Evolutionary conservation across 1,140 invertebrate genomes (phyloP).

Genomic region (Contarinia nasturtii): DNA sequence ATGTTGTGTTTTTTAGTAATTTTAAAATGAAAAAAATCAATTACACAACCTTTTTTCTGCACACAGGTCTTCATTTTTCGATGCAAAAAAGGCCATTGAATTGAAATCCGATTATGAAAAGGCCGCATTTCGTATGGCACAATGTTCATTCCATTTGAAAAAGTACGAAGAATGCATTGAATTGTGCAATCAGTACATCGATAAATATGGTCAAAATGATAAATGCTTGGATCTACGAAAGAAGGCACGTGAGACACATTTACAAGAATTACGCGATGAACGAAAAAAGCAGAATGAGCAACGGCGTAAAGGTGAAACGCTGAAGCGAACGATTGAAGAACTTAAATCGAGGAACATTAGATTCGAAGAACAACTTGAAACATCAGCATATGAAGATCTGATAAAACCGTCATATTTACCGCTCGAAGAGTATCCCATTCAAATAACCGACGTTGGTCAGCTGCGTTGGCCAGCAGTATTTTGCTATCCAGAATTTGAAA

Average conservation of each 20-base stretch:
- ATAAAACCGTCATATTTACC: slow-evolving; percentile 24
- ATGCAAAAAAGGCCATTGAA: slow-evolving; percentile 57
- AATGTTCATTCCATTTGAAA: slow-evolving; percentile 45
- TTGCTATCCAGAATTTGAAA: slow-evolving; percentile 60
- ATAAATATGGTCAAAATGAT: slow-evolving; percentile 31
- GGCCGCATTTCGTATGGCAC: slow-evolving; percentile 51
- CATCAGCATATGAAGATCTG: slow-evolving; percentile 22
- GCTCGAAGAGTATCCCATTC: slow-evolving; percentile 16
- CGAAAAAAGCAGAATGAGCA: slow-evolving; percentile 34
- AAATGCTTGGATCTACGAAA: slow-evolving; percentile 35
- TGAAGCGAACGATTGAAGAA: slow-evolving; percentile 20
- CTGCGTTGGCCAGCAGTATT: slow-evolving; percentile 68
- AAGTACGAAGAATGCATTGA: slow-evolving; percentile 52
- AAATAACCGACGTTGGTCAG: slow-evolving; percentile 24
- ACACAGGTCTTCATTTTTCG: slow-evolving; percentile 49
- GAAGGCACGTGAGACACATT: slow-evolving; percentile 32
- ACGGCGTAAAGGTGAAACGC: slow-evolving; percentile 27
- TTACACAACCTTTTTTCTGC: slow-evolving; percentile 4
- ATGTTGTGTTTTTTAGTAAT: background rate
- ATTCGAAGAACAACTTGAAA: slow-evolving; percentile 28
- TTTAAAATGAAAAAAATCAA: background rate
- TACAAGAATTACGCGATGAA: slow-evolving; percentile 36
- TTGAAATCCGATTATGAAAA: slow-evolving; percentile 64
- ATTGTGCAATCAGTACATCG: slow-evolving; percentile 52
- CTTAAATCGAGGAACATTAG: slow-evolving; percentile 30